These are phyloP conservation scores for Automeris io DNA, from an alignment of 2,888 invertebrate genomes.

Conservation along the genomic window DNA sequence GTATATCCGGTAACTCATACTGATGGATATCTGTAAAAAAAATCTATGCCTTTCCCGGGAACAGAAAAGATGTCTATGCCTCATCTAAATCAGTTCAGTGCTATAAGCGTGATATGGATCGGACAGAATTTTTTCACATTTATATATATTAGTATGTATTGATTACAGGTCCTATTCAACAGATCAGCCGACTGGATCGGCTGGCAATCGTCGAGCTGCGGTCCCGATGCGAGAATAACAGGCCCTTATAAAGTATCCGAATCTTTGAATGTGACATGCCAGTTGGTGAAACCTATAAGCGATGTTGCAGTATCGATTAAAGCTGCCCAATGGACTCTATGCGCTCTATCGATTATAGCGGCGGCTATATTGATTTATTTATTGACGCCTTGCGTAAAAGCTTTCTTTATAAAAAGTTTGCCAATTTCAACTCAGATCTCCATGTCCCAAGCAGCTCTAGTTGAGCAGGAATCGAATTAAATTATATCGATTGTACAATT, in stretches of 20 bases:
- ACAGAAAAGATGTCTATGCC: too few species aligned
- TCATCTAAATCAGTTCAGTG: too few species aligned
- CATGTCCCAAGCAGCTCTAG: conserved; percentile 53
- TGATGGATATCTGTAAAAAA: too few species aligned
- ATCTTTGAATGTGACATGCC: conserved; percentile 37
- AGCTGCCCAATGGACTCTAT: conserved; percentile 58
- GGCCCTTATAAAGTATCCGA: conserved; percentile 52
- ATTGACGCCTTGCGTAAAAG: conserved; percentile 52
- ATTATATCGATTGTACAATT: conserved; percentile 4
- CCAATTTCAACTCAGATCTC: conserved; percentile 47
- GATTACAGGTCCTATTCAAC: conserved; percentile 60
- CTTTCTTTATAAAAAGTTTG: conserved; percentile 34
- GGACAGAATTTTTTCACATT: not conserved
- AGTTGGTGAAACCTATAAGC: conserved; percentile 29
- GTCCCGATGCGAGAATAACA: conserved; percentile 46
- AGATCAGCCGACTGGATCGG: conserved; percentile 65
- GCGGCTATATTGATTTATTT: conserved; percentile 48
- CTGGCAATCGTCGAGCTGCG: conserved; percentile 59
- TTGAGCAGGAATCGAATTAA: conserved; percentile 36
- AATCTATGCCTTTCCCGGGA: too few species aligned
- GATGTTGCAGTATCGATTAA: conserved; percentile 47
- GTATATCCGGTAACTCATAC: too few species aligned
- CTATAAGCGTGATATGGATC: too few species aligned
- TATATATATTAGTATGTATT: not conserved
- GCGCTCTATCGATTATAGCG: conserved; percentile 51